A percentile compares a stretch with the other conserved stretches of the same genome.
Conservation (phyloP, 30 jellyfish, hydroid and myxozoan species). For the Sanderia malayensis region DNA sequence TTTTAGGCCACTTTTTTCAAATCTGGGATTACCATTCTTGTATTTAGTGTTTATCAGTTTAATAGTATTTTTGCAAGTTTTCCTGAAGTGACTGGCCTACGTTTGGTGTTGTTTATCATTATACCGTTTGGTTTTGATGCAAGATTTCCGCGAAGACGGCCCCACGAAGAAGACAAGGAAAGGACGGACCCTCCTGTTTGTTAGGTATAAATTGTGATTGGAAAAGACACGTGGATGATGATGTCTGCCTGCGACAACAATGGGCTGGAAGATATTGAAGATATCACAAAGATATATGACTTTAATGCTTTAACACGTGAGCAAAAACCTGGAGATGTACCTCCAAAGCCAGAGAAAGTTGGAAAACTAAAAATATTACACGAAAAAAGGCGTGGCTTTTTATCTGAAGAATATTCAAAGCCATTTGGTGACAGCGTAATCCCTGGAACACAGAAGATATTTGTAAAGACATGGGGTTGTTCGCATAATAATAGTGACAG, state of each 20-base stretch:
- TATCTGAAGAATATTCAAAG: not conserved
- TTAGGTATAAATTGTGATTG: too few relatives aligned
- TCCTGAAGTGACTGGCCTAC: too few relatives aligned
- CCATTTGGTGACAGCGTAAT: conserved; percentile 80
- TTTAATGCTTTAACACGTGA: conserved; percentile 29
- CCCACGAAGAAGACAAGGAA: too few relatives aligned
- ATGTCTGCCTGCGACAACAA: not conserved
- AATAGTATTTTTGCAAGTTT: too few relatives aligned
- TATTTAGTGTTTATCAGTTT: too few relatives aligned
- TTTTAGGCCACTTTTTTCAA: too few relatives aligned
- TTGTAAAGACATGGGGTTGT: conserved; percentile 95
- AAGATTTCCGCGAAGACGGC: too few relatives aligned
- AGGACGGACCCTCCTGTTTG: too few relatives aligned
- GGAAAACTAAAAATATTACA: not conserved
- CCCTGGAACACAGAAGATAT: conserved; percentile 89
- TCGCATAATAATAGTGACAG: conserved; percentile 92
- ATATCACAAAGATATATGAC: conserved; percentile 17
- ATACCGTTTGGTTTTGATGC: too few relatives aligned
- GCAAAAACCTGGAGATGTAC: conserved; percentile 15
- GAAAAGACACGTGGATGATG: too few relatives aligned
- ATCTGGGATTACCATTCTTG: too few relatives aligned
- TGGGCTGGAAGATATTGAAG: conserved; percentile 58
- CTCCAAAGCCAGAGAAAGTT: conserved; percentile 44
- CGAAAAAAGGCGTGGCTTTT: not conserved
- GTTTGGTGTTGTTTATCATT: too few relatives aligned